A percentile compares a stretch with the other conserved stretches of the same genome.
phyloP scores from a whole-genome alignment of 2,113 vertebrate species.

The Eubucco bourcierii region DNA sequence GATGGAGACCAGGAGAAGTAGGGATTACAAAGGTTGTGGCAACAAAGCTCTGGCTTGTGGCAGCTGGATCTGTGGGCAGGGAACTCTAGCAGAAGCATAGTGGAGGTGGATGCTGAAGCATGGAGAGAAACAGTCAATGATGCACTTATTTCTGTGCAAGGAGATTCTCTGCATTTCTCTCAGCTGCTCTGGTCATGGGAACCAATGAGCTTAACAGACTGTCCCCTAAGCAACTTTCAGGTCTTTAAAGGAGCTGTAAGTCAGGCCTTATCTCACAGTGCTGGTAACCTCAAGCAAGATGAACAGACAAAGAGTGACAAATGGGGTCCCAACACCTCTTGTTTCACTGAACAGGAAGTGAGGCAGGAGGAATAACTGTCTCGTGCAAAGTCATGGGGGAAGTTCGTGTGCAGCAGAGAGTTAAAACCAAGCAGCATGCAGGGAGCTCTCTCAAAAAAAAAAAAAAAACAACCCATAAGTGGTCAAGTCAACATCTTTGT shows the following conservation, averaged over 20 bases:
- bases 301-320: background rate
- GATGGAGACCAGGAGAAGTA: background rate
- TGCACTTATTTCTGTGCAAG: background rate
- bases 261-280: background rate
- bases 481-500: background rate
- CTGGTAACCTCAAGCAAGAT: background rate
- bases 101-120: background rate
- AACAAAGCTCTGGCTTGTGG: background rate
- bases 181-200: background rate
- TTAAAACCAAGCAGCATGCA: background rate
- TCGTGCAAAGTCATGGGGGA: background rate
- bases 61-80: background rate
- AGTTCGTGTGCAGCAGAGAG: background rate
- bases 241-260: background rate
- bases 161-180: background rate
- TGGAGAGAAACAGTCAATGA: background rate
- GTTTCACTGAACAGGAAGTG: background rate
- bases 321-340: background rate
- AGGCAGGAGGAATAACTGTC: background rate
- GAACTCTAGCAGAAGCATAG: background rate
- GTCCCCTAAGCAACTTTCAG: background rate
- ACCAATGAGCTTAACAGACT: background rate
- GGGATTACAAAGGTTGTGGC: background rate
- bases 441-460: background rate
- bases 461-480: background rate